Conservation (phyloP, 1,140 invertebrate genomes). For the Planococcus citri region DNA sequence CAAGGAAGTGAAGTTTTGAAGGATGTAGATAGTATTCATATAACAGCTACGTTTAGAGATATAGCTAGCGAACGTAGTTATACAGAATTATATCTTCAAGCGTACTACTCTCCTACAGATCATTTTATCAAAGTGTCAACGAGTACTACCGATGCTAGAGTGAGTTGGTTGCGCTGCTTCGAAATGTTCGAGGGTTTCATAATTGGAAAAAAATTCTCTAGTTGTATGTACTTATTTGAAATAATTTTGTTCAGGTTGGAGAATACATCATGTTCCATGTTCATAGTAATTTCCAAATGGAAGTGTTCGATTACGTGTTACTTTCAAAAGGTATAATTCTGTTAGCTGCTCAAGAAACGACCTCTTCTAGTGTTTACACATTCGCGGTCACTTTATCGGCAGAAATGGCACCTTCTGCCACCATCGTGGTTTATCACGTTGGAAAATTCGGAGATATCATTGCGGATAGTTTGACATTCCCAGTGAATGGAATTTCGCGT, state of each 20-base stretch:
- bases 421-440: conserved; percentile 78
- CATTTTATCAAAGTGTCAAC: conserved; percentile 79
- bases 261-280: conserved; percentile 93
- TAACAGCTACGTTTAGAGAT: conserved; percentile 57
- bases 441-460: conserved; percentile 69
- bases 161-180: no score
- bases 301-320: conserved; percentile 79
- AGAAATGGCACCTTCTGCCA: conserved; percentile 88
- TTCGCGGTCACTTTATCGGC: conserved; percentile 78
- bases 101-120: conserved; percentile 70
- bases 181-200: no score
- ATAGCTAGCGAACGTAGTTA: conserved; percentile 46
- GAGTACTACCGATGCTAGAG: conserved; percentile 67
- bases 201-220: no score
- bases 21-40: conserved; percentile 49
- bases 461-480: conserved; percentile 83
- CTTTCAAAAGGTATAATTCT: conserved; percentile 77
- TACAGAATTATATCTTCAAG: conserved; percentile 47
- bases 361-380: conserved; percentile 59
- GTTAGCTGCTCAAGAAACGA: conserved; percentile 53
- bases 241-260: conserved; percentile 50
- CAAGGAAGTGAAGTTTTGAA: conserved; percentile 46
- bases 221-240: not conserved
- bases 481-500: conserved; percentile 82
- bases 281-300: conserved; percentile 77